A percentile compares a stretch with the other conserved stretches of the same genome.
These are phyloP conservation scores for Sardina pilchardus DNA, from an alignment of 2,113 vertebrate genomes.

Conservation along the genomic window DNA sequence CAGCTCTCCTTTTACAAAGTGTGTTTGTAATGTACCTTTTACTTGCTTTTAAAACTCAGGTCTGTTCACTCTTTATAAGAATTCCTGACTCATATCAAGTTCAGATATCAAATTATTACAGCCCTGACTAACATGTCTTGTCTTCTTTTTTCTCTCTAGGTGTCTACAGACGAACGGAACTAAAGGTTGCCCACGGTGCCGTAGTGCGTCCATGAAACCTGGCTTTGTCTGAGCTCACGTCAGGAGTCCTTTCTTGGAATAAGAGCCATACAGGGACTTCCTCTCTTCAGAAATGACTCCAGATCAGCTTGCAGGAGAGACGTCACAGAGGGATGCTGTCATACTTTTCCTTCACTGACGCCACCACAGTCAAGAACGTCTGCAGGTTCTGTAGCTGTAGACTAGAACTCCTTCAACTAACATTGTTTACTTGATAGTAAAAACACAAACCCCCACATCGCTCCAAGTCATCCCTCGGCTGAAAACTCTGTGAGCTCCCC, in stretches of 20 bases:
- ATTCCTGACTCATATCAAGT: neutral
- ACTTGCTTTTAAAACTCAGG: too few species aligned
- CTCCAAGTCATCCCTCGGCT: neutral
- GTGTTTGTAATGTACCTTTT: too few species aligned
- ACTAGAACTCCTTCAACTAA: neutral
- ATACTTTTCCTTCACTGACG: neutral
- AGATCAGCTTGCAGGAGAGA: neutral
- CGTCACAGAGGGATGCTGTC: neutral
- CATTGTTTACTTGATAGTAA: neutral
- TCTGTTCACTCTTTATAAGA: neutral
- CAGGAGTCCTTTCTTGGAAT: conserved; percentile 33
- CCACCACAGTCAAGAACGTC: neutral
- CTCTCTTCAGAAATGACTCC: neutral
- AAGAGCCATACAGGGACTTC: neutral
- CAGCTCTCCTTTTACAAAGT: too few species aligned
- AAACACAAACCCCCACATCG: neutral
- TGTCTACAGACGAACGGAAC: conserved; percentile 90
- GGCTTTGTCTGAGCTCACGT: conserved; percentile 84
- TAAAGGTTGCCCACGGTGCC: conserved; percentile 91
- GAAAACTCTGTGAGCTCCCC: neutral
- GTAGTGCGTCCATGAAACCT: conserved; percentile 89
- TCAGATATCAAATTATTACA: neutral
- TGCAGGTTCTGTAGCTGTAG: neutral
- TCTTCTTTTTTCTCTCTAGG: conserved; percentile 63
- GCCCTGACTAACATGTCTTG: neutral